A percentile compares a stretch with the other conserved stretches of the same genome.
phyloP scores from a whole-genome alignment of 2,888 invertebrate genomes.

The Patella pellucida region DNA sequence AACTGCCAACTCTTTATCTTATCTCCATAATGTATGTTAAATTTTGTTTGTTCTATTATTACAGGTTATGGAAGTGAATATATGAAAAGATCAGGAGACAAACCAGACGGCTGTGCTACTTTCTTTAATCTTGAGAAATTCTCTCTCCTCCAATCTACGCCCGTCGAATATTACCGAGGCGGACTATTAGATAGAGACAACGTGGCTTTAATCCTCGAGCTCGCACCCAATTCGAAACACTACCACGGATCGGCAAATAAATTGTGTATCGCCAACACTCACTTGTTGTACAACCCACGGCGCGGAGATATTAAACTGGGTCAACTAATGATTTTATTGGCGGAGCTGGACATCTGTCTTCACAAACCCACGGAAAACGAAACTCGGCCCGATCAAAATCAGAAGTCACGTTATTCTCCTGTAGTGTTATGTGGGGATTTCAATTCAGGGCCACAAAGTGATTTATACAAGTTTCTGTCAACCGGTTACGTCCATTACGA shows the following conservation, averaged over 20 bases:
- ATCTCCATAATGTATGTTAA: background rate
- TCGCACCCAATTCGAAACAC: conserved; percentile 69
- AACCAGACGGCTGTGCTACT: conserved; percentile 92
- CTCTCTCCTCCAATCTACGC: conserved; percentile 77
- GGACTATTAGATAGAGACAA: conserved; percentile 87
- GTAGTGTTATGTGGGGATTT: conserved; percentile 93
- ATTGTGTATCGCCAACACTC: conserved; percentile 90
- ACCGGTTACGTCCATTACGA: conserved; percentile 76
- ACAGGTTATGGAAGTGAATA: conserved; percentile 82
- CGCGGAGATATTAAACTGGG: conserved; percentile 91
- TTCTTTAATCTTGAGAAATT: conserved; percentile 82
- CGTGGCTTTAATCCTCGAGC: conserved; percentile 85
- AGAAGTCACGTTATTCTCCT: conserved; percentile 77
- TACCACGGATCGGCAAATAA: conserved; percentile 22
- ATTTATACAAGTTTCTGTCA: conserved; percentile 80
- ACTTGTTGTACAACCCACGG: conserved; percentile 91
- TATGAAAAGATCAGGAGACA: conserved; percentile 83
- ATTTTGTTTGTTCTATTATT: conserved; percentile 38
- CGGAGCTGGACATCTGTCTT: conserved; percentile 83
- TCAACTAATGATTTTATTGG: conserved; percentile 86
- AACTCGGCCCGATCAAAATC: background rate
- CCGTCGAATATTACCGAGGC: conserved; percentile 80
- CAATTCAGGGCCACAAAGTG: conserved; percentile 84
- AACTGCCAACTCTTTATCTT: too few species aligned
- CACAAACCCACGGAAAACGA: background rate